Conservation (phyloP, 2,113 vertebrate species). For the Lagopus muta region DNA sequence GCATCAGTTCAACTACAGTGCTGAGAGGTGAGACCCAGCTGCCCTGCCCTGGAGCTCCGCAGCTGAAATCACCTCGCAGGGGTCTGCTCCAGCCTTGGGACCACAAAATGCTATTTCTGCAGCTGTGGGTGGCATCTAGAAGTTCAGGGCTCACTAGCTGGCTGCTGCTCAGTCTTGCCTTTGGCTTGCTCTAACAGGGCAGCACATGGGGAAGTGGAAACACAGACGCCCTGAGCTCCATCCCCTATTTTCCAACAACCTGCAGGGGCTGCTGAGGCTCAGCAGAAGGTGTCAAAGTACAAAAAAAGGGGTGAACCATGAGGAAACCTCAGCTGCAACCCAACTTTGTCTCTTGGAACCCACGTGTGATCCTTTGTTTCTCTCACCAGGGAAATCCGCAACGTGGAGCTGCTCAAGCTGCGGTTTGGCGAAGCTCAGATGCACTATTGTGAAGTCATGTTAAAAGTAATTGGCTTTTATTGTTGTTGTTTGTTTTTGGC, state of each 20-base stretch:
- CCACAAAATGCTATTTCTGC: accelerated
- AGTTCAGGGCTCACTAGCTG: accelerated
- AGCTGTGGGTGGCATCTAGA: background rate
- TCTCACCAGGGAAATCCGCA: slow-evolving; percentile 91
- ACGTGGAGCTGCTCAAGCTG: slow-evolving; percentile 97
- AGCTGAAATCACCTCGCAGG: background rate
- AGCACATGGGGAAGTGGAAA: background rate
- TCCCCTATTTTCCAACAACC: background rate
- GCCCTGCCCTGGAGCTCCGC: background rate
- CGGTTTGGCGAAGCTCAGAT: slow-evolving; percentile 97
- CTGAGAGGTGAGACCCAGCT: slow-evolving; percentile 82
- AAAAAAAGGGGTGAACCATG: background rate
- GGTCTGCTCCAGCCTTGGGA: background rate
- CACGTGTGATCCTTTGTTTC: background rate
- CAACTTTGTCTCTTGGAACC: background rate
- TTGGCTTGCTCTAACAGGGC: background rate
- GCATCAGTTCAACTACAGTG: slow-evolving; percentile 95
- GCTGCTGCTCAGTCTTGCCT: background rate
- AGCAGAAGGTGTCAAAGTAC: background rate
- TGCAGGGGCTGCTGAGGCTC: background rate
- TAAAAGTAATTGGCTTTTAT: slow-evolving; percentile 77
- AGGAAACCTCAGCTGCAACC: background rate
- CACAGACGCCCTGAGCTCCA: background rate
- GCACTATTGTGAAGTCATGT: slow-evolving; percentile 98
- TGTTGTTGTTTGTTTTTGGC: background rate